Conservation (phyloP, 2,888 invertebrate genomes). For the Acrocera orbiculus region DNA sequence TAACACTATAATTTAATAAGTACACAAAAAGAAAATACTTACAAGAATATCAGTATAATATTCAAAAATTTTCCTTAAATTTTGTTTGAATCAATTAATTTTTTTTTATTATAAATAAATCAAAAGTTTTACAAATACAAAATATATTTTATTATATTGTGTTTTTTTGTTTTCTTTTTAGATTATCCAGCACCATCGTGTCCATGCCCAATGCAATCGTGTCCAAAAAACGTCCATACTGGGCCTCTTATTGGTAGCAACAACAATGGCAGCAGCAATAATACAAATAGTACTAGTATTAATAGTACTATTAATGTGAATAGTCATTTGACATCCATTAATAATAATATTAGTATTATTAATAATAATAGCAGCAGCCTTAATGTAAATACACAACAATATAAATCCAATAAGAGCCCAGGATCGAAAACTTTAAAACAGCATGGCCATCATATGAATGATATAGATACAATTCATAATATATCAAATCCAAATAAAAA, state of each 20-base stretch:
- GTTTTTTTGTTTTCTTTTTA: slow-evolving; percentile 29
- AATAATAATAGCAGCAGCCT: slow-evolving; percentile 14
- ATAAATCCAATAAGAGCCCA: slow-evolving; percentile 30
- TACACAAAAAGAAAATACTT: no score
- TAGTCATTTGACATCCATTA: no score
- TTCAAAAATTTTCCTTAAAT: no score
- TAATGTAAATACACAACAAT: slow-evolving; percentile 15
- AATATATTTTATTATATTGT: no score
- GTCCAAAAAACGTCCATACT: slow-evolving; percentile 97
- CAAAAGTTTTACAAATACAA: slow-evolving; percentile 11
- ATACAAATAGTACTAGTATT: slow-evolving; percentile 17
- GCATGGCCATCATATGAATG: slow-evolving; percentile 12
- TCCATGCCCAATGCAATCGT: slow-evolving; percentile 82
- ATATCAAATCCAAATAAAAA: background rate
- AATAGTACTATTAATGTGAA: slow-evolving; percentile 12
- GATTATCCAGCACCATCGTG: slow-evolving; percentile 43
- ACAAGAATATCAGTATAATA: no score
- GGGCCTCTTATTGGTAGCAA: slow-evolving; percentile 96
- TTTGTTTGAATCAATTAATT: no score
- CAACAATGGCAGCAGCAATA: slow-evolving; percentile 39
- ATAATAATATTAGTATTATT: slow-evolving; percentile 10
- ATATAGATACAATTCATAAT: background rate
- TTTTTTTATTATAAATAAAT: background rate
- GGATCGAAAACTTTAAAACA: slow-evolving; percentile 23
- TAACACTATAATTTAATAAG: no score